phyloP scores from a whole-genome alignment of 2,888 invertebrate species.

The Furcula furcula region DNA sequence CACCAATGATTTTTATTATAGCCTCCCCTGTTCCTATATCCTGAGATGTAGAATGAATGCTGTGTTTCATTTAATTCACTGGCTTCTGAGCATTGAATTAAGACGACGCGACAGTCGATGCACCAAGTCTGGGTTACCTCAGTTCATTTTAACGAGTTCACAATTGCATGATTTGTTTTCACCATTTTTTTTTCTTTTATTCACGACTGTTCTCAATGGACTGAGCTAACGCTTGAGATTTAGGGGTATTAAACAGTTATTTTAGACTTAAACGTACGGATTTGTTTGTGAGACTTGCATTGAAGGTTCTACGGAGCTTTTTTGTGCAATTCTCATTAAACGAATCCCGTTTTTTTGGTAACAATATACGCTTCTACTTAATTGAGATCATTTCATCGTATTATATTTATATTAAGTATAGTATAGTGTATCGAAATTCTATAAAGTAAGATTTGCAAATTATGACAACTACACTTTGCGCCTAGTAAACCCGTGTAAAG shows the following conservation, averaged over 20 bases:
- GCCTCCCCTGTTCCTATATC: slow-evolving; percentile 73
- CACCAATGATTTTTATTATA: slow-evolving; percentile 77
- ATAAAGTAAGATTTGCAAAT: slow-evolving; percentile 67
- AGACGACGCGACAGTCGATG: slow-evolving; percentile 26
- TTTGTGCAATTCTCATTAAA: slow-evolving; percentile 45
- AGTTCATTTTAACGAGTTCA: slow-evolving; percentile 52
- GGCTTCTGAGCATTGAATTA: slow-evolving; percentile 36
- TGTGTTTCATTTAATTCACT: slow-evolving; percentile 72
- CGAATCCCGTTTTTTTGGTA: slow-evolving; percentile 51
- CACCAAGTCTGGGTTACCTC: slow-evolving; percentile 48
- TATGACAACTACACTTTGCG: slow-evolving; percentile 70
- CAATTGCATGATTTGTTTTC: slow-evolving; percentile 33
- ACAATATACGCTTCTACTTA: slow-evolving; percentile 78
- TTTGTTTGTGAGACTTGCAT: slow-evolving; percentile 45
- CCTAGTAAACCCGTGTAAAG: slow-evolving; percentile 41
- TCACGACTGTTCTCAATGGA: slow-evolving; percentile 44
- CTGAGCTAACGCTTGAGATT: slow-evolving; percentile 56
- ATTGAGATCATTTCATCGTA: slow-evolving; percentile 74
- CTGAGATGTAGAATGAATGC: slow-evolving; percentile 42
- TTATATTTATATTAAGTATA: slow-evolving; percentile 79
- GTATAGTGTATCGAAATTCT: slow-evolving; percentile 68
- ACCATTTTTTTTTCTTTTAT: slow-evolving; percentile 26
- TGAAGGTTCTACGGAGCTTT: slow-evolving; percentile 3
- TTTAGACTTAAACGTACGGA: slow-evolving; percentile 47
- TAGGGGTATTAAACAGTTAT: slow-evolving; percentile 48